Conservation (phyloP, 2,797 vertebrate genomes). For the Falco novaeseelandiae region DNA sequence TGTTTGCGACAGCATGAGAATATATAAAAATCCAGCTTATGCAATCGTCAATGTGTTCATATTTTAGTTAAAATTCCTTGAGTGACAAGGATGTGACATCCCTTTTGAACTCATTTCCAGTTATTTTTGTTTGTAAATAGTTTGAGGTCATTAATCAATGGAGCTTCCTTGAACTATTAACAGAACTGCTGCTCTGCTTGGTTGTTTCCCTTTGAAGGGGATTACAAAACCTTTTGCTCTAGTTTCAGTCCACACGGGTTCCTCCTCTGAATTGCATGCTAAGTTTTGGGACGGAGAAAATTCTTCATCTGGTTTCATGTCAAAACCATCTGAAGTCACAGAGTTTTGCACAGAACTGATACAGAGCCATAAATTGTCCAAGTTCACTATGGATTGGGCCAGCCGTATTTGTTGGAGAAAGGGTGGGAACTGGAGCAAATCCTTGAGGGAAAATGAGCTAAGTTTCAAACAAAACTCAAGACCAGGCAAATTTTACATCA, state of each 20-base stretch:
- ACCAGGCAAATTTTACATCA: not conserved
- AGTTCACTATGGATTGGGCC: not conserved
- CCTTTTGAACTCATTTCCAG: constrained; percentile 46
- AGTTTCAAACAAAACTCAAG: not conserved
- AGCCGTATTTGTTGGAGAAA: not conserved
- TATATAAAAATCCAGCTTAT: not conserved
- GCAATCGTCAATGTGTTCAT: not conserved
- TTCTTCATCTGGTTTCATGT: constrained; percentile 63
- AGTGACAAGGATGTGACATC: not conserved
- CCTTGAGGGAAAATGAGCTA: not conserved
- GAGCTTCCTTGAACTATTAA: constrained; percentile 19
- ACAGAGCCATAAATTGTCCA: constrained; percentile 2
- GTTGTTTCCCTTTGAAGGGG: constrained; percentile 57
- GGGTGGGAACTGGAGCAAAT: not conserved
- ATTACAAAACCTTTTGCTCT: constrained; percentile 59
- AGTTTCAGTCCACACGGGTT: constrained; percentile 34
- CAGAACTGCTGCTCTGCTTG: not conserved
- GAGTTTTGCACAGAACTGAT: not conserved
- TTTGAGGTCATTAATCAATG: constrained; percentile 48
- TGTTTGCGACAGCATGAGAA: not conserved
- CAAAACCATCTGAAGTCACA: constrained; percentile 51
- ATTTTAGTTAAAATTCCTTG: not conserved
- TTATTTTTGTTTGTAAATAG: constrained; percentile 59
- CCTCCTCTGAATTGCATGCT: constrained; percentile 18
- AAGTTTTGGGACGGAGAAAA: constrained; percentile 9